Base-by-base conservation (phyloP, 2,888 invertebrate species). In the Spilosoma lubricipeda region DNA sequence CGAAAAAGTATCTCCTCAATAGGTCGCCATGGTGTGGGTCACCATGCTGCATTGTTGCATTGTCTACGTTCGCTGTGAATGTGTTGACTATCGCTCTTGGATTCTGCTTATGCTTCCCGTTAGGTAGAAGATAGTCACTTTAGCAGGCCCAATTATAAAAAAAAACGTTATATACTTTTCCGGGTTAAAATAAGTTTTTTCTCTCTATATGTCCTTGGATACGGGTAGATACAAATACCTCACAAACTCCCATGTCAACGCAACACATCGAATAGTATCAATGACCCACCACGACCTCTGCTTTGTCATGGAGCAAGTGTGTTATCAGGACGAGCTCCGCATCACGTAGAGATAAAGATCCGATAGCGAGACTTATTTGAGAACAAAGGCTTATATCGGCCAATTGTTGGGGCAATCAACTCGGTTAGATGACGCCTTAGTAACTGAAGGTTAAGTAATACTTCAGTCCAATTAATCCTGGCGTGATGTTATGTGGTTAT, bases 301-400 rank as follows among this genome's bases (percentile, higher is more conserved):
- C 66, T 48, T 71, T 75, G 69, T 67, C 63, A 56, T 36, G 52
- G 63, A 63, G 68, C 66, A 72, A 33, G 71, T 30, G 67, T 71
- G 67, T 78, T 84, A 84, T 85, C 85, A 67, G 45, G 72, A 76
- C 78, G 73, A 79, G 78, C 77, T 67, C 39, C 64, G 75, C 87
- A 78, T 87, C 89, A 89, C 89, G 89, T 88, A 88, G 48, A 89
- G 89, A 89, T 69, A 86, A 65, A 67, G 77, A 77, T 78, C 56
- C 70, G 72, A 75, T 75, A 77, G 71, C 48, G 64, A 56, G 8
- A 39, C 52, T 65, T 68, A 59, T 67, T 71, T 70, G 59, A 56
- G 45, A 66, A 75, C 72, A 75, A 69, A 69, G 66, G 52, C 65
- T 68, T 33, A 48, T 71, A 69, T 67, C 72, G 64, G 2, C 9